Conservation (phyloP, 2,113 vertebrate species). For the Mohoua ochrocephala region DNA sequence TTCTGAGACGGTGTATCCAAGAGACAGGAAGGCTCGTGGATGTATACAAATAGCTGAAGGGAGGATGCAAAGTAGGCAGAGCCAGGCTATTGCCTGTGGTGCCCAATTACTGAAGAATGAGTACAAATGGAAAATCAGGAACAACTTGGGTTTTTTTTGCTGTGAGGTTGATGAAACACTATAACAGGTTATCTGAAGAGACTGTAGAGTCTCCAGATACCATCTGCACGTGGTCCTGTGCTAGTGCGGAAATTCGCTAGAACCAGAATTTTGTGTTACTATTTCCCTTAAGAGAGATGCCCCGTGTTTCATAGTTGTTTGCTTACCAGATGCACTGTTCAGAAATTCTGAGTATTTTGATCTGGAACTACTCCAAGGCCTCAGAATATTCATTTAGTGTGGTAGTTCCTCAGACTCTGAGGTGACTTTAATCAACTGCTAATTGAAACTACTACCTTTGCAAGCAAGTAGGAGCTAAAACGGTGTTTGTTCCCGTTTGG, state of each 20-base stretch:
- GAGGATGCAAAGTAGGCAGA: background rate
- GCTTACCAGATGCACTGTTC: background rate
- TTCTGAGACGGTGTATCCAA: background rate
- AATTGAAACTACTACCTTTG: background rate
- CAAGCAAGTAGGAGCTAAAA: background rate
- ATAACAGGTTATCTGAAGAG: background rate
- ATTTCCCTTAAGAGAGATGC: background rate
- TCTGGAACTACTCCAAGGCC: background rate
- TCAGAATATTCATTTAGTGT: background rate
- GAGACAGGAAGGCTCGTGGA: background rate
- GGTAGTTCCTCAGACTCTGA: background rate
- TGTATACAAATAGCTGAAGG: background rate
- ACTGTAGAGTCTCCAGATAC: background rate
- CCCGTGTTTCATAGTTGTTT: background rate
- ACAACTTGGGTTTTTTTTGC: background rate
- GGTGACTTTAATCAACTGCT: background rate
- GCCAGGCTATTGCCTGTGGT: background rate
- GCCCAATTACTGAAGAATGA: background rate
- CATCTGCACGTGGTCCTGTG: fast-evolving
- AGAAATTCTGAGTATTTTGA: background rate
- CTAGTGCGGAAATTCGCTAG: background rate
- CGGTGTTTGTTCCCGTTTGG: background rate
- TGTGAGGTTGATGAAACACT: background rate
- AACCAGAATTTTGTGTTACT: background rate
- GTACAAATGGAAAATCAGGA: background rate